phyloP scores from a whole-genome alignment of 2,797 vertebrate species.

The Hypotaenidia philippensis region DNA sequence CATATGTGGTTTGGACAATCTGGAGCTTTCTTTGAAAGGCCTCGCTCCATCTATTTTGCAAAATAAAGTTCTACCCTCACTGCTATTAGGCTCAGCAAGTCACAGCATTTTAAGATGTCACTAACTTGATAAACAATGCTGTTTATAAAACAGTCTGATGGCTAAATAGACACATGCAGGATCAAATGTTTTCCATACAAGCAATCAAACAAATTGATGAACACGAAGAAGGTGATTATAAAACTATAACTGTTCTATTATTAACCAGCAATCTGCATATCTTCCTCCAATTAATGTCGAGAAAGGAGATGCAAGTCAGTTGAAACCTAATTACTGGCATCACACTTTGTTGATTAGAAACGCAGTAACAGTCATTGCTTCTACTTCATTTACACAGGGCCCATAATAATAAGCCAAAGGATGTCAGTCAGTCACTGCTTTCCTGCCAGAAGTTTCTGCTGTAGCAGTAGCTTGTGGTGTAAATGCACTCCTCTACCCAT shows the following conservation, averaged over 20 bases:
- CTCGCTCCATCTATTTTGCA: neutral
- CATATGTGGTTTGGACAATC: constrained; percentile 49
- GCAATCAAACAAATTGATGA: constrained; percentile 79
- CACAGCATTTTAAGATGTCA: constrained; percentile 23
- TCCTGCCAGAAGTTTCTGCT: constrained; percentile 35
- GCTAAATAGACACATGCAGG: constrained; percentile 61
- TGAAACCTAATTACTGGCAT: constrained; percentile 78
- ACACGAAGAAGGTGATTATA: constrained; percentile 71
- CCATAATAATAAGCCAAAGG: constrained; percentile 49
- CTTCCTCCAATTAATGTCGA: constrained; percentile 75
- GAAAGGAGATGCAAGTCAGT: constrained; percentile 66
- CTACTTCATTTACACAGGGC: constrained; percentile 57
- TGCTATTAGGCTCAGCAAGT: neutral
- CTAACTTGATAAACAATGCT: constrained; percentile 66
- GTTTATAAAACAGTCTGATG: constrained; percentile 40
- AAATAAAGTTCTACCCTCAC: neutral
- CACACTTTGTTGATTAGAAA: constrained; percentile 77
- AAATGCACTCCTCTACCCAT: constrained; percentile 16
- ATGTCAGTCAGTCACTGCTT: constrained; percentile 68
- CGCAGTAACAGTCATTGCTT: constrained; percentile 52
- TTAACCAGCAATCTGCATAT: constrained; percentile 78
- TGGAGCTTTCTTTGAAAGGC: constrained; percentile 36
- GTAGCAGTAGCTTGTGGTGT: constrained; percentile 12
- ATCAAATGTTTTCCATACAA: constrained; percentile 78
- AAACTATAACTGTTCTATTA: constrained; percentile 77